Conservation (phyloP, 2,113 vertebrate species). For the Xerus inauris region DNA sequence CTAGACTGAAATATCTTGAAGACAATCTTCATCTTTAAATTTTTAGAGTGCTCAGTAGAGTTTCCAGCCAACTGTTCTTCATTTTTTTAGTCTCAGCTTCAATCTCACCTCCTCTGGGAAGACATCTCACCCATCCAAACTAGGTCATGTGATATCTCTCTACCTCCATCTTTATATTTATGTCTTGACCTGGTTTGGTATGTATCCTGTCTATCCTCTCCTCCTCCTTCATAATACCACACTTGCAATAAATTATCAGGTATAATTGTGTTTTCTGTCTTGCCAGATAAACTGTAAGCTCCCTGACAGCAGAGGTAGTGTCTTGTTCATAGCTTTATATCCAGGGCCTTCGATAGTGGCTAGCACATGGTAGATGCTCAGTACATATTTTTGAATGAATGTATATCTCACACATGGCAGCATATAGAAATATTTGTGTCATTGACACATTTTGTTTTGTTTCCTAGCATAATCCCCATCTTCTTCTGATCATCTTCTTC, state of each 20-base stretch:
- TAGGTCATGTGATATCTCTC: neutral
- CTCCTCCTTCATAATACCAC: neutral
- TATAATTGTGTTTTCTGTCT: neutral
- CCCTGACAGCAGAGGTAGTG: neutral
- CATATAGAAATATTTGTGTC: neutral
- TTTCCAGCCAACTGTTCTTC: neutral
- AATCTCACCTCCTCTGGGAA: neutral
- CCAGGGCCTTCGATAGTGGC: neutral
- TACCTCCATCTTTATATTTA: neutral
- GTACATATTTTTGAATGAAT: slow-evolving; percentile 7
- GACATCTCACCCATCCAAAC: neutral
- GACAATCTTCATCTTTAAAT: neutral
- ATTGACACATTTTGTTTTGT: neutral
- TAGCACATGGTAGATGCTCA: neutral
- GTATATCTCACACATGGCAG: neutral
- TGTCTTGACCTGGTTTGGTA: neutral
- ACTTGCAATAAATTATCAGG: neutral
- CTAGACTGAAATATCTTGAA: slow-evolving; percentile 30
- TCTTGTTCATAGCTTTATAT: neutral
- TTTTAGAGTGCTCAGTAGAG: neutral
- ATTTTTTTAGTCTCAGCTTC: neutral
- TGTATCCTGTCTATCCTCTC: neutral
- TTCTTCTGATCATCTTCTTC: neutral
- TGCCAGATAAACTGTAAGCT: neutral
- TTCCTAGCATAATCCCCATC: neutral